Percentiles rank a stretch among this genome's conserved stretches.
phyloP scores from a whole-genome alignment of 1,140 invertebrate species.

The Lineus longissimus region DNA sequence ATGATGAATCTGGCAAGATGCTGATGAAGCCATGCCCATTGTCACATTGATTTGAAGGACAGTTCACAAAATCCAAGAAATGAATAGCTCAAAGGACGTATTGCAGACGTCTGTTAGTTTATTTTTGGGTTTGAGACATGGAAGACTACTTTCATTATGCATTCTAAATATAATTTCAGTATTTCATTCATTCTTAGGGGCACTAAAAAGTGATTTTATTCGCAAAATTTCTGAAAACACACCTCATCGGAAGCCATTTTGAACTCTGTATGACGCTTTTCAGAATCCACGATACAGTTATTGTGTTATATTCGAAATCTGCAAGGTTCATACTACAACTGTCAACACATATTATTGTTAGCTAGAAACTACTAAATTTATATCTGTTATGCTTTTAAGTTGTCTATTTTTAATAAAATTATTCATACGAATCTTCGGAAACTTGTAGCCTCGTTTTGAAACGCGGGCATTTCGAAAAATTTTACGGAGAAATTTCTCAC shows the following conservation, averaged over 20 bases:
- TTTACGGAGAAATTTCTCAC: too few relatives aligned
- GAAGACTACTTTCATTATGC: too few relatives aligned
- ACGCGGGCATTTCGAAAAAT: too few relatives aligned
- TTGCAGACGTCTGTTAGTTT: too few relatives aligned
- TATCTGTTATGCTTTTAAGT: neutral
- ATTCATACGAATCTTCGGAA: neutral
- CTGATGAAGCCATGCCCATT: too few relatives aligned
- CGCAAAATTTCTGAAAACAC: neutral
- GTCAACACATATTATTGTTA: neutral
- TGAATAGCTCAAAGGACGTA: too few relatives aligned
- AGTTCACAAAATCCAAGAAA: too few relatives aligned
- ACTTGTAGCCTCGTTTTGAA: too few relatives aligned
- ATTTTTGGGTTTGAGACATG: too few relatives aligned
- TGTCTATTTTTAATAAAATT: neutral
- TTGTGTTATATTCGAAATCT: neutral
- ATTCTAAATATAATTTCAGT: neutral
- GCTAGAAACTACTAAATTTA: neutral
- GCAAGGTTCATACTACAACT: too few relatives aligned
- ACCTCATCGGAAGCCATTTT: constrained; percentile 7
- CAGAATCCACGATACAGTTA: neutral
- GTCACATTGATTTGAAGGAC: too few relatives aligned
- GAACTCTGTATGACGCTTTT: neutral
- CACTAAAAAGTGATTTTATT: neutral
- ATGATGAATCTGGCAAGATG: too few relatives aligned
- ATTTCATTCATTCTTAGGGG: neutral